phyloP scores from a whole-genome alignment of 1,140 invertebrate species.

The Pseudobourletiella spinata region DNA sequence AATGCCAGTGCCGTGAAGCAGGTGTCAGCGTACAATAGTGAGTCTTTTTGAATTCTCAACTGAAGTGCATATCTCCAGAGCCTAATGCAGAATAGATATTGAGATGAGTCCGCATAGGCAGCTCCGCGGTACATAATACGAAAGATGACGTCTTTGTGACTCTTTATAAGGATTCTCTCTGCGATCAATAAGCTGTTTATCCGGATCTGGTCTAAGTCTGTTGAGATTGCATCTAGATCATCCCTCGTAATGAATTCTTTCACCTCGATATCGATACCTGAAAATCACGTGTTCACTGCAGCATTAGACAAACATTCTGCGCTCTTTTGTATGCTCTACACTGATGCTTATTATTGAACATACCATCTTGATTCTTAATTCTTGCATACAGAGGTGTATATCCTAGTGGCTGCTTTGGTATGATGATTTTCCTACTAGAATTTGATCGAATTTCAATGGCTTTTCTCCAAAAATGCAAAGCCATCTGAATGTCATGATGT shows the following conservation, averaged over 20 bases:
- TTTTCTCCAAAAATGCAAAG: slow-evolving; percentile 50
- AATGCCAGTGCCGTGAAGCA: slow-evolving; percentile 72
- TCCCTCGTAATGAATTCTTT: slow-evolving; percentile 60
- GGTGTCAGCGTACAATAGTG: slow-evolving; percentile 60
- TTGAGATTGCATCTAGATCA: slow-evolving; percentile 59
- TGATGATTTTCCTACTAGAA: slow-evolving; percentile 3
- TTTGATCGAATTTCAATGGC: slow-evolving; percentile 50
- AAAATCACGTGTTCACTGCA: too few relatives aligned
- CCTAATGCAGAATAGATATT: slow-evolving; percentile 75
- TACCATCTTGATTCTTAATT: slow-evolving; percentile 21
- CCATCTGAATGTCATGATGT: slow-evolving; percentile 57
- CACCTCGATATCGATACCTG: not conserved
- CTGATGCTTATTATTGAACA: too few relatives aligned
- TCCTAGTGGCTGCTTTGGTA: slow-evolving; percentile 15
- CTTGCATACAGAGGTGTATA: slow-evolving; percentile 27
- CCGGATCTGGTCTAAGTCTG: slow-evolving; percentile 68
- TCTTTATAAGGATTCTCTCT: slow-evolving; percentile 65
- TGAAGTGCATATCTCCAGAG: slow-evolving; percentile 71
- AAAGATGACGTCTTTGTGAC: slow-evolving; percentile 79
- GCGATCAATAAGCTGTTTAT: slow-evolving; percentile 74
- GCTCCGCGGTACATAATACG: slow-evolving; percentile 54
- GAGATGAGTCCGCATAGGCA: slow-evolving; percentile 71
- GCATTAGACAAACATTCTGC: too few relatives aligned
- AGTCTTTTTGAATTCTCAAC: slow-evolving; percentile 66
- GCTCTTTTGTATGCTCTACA: too few relatives aligned